phyloP scores from a whole-genome alignment of 2,113 vertebrate genomes.

The Catharus minimus region DNA sequence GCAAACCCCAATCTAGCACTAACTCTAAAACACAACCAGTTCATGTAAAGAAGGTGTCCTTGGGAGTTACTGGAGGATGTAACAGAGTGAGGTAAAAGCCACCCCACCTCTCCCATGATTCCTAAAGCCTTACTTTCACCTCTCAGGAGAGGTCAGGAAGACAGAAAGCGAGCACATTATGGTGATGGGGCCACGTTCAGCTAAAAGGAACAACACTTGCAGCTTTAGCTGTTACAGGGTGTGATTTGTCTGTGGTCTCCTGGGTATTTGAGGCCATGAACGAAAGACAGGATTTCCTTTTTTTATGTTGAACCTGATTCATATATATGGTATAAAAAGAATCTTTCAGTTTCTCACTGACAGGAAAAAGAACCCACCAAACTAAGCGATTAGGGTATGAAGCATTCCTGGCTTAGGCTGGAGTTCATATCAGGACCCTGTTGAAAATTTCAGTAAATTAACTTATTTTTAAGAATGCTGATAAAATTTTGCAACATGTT shows the following conservation, averaged over 20 bases:
- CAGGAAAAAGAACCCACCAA: not conserved
- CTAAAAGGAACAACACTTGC: not conserved
- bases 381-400: not conserved
- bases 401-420: not conserved
- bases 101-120: not conserved
- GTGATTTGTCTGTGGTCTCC: not conserved
- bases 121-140: not conserved
- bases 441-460: not conserved
- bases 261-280: rapidly evolving
- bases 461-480: not conserved
- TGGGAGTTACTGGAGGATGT: not conserved
- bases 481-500: not conserved
- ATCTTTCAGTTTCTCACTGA: not conserved
- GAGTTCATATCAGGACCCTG: not conserved
- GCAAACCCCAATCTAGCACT: not conserved
- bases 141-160: not conserved
- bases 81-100: not conserved
- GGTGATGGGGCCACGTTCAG: not conserved
- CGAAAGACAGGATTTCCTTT: not conserved
- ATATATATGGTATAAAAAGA: not conserved
- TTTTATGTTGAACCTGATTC: not conserved
- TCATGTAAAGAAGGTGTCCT: not conserved
- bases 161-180: rapidly evolving
- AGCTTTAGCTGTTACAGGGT: not conserved
- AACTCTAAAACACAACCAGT: not conserved